Evolutionary conservation across 1,140 invertebrate species (phyloP).

Genomic region (Orussus abietinus): DNA sequence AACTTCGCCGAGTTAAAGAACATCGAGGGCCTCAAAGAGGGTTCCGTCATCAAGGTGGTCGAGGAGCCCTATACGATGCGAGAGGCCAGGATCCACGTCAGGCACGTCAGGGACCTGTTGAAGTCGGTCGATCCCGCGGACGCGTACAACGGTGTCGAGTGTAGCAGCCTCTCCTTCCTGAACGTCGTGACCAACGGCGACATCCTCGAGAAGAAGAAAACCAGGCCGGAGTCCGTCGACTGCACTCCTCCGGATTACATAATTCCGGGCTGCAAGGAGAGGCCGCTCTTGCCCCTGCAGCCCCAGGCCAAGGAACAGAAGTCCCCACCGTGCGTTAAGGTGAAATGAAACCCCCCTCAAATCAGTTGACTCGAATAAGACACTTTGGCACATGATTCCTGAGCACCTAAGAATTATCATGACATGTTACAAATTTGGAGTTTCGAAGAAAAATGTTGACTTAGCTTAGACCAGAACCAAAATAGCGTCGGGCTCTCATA

Average conservation of each 20-base stretch:
- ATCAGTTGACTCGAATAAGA: too few species aligned
- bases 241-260: conserved; percentile 97
- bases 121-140: conserved; percentile 91
- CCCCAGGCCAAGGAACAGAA: conserved; percentile 86
- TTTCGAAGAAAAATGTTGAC: not conserved
- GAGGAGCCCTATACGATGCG: conserved; percentile 97
- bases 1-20: conserved; percentile 98
- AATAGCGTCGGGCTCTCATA: too few species aligned
- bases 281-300: conserved; percentile 82
- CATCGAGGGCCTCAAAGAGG: conserved; percentile 92
- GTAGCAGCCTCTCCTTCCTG: conserved; percentile 91
- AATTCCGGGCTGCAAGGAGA: conserved; percentile 84
- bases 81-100: conserved; percentile 94
- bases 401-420: too few species aligned
- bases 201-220: conserved; percentile 85
- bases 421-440: not conserved
- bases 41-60: conserved; percentile 87
- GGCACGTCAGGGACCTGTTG: conserved; percentile 92
- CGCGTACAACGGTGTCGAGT: conserved; percentile 93
- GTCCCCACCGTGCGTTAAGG: conserved; percentile 83
- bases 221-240: conserved; percentile 83
- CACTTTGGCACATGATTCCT: too few species aligned
- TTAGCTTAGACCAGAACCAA: too few species aligned
- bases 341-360: too few species aligned
- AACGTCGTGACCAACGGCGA: conserved; percentile 92